Base-by-base conservation (phyloP, 2,888 invertebrate species). In the Xanthorhoe designata region DNA sequence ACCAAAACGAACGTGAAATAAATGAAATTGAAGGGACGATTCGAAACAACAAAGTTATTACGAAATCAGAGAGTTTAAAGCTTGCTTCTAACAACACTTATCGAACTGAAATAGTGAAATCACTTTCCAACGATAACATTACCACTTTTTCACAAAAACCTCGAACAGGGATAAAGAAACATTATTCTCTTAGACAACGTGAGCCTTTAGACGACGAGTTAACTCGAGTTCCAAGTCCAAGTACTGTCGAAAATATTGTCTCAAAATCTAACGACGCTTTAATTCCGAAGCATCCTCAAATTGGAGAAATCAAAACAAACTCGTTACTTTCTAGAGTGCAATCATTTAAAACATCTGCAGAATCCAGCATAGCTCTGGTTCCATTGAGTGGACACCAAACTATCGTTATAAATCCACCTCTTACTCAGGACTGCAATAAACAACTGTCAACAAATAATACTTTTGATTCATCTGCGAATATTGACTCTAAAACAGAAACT, bases 321-420 rank as follows among this genome's bases (percentile, higher is more conserved):
- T 86, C 88, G n/a, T 80, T 93, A 57, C 72, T 92, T 70, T 89
- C 92, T 35, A 80, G 92, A 74, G 92, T 92, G 5, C 92, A 92
- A 74, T 92, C 92, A 45, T 93, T 93, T 66, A 93, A 93, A 77
- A 91, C 92, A 67, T 87, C 89, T 3, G 86, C 89, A n/a, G 89
- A 92, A 70, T 90, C 91, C n/a, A 91, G 88, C 73, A 90, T 94
- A 67, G 85, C 90, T 63, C 87, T 94, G 58, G 85, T 94, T 49
- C 94, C 94, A 52, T 78, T 94, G 68, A 94, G 94, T 74, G 94
- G 94, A 54, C 94, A 94, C 78, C 94, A 94, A 85, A 94, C 94
- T n/a, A 91, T 94, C 73, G 89, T 94, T 29, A 90, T 94, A 64
- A 87, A 94, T 80, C 92, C 94, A 68, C 93, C 93, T 13, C 72